Evolutionary conservation across 2,113 vertebrate genomes (phyloP), one percentile per base, ranked within the genome.

Genomic region (Phodopus roborovskii): DNA sequence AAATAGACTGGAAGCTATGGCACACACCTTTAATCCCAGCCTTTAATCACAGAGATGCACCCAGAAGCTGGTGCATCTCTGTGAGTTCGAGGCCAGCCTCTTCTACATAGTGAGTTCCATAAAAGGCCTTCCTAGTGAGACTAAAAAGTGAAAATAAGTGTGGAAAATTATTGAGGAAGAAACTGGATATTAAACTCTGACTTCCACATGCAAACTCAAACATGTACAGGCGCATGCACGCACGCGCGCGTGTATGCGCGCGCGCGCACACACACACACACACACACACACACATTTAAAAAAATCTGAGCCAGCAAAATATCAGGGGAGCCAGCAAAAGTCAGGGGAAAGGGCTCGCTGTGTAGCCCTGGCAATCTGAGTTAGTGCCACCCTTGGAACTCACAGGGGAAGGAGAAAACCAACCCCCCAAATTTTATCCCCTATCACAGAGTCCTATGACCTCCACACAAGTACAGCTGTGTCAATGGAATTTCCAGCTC

Each of bases 151-250:
- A 64, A 83, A 84, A 84, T 19, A 84, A n/a, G 26, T 9, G 39
- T 84, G 58, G 10, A 17, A 19, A 30, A 60, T 64, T 9, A 45
- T 64, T 30, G 60, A 64, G 58, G 39, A 30, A 64, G 28, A 84
- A 42, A 45, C 3, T 33, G 16, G 15, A 64, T 56, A 45, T 45
- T 45, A 56, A 45, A 20, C 39, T 84, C 58, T 84, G 39, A 39
- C 81, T 62, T 62, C n/a, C 53, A 60, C n/a, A 28, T 42, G 81
- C 22, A 60, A 39, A 82, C 33, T 48, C 26, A n/a, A 1, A 7
- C 17, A n/a, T 6, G 13, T 9, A 36, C 3, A 22, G 6, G 2
- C 1, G n/a, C 26, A 26, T 13, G 4, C 1, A 13, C 50, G 64
- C 10, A n/a, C 7, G 8, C 22, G 20, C 6, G 19, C 60, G 20